Evolutionary conservation across 2,113 vertebrate genomes (phyloP).

Genomic region (Pampusana beccarii): DNA sequence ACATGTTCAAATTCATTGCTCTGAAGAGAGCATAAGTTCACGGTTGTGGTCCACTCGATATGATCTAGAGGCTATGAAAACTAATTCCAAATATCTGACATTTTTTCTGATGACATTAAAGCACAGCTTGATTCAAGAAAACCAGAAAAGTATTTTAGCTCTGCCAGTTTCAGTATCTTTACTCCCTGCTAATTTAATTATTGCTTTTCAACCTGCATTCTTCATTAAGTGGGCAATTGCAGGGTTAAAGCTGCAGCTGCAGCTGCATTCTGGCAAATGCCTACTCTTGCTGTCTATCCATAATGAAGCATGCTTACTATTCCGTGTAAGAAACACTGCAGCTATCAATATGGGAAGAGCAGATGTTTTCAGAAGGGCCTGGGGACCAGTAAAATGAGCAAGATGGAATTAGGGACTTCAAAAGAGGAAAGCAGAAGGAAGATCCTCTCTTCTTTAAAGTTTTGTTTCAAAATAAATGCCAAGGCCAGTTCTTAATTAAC

Average conservation of each 20-base stretch:
- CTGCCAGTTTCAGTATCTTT: not conserved
- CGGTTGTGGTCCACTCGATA: not conserved
- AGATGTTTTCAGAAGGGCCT: constrained; percentile 39
- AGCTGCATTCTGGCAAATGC: not conserved
- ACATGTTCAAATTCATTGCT: not conserved
- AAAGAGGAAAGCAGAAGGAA: not conserved
- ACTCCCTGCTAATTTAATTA: not conserved
- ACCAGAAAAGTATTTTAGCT: not conserved
- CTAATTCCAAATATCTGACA: not conserved
- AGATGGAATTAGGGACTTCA: not conserved
- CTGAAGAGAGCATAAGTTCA: not conserved
- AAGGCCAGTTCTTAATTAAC: not conserved
- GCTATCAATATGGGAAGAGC: constrained; percentile 1
- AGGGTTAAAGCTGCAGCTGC: constrained; percentile 7
- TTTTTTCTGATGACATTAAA: not conserved
- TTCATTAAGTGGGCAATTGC: not conserved
- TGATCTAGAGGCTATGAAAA: not conserved
- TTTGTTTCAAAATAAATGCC: not conserved
- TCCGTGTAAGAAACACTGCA: not conserved
- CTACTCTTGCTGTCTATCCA: not conserved
- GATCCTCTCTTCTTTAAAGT: not conserved
- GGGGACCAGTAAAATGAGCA: constrained; percentile 20
- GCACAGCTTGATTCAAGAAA: not conserved
- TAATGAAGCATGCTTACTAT: constrained; percentile 25
- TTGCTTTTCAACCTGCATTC: not conserved